Evolutionary conservation across 2,113 vertebrate genomes (phyloP).

Genomic region (Macquaria australasica): DNA sequence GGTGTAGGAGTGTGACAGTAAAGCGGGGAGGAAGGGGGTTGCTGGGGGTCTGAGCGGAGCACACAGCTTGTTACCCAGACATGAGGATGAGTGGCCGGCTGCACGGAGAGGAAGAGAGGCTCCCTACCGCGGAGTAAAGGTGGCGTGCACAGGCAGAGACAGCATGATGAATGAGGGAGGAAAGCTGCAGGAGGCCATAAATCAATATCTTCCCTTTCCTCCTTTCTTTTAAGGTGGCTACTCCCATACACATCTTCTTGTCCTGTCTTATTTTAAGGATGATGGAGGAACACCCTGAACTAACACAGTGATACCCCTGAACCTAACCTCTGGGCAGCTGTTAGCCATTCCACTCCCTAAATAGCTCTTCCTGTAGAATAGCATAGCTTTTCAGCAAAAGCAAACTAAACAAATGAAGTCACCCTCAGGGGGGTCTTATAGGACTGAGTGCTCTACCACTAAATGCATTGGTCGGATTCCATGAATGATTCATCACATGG

Average conservation of each 20-base stretch:
- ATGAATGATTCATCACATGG: constrained; percentile 80
- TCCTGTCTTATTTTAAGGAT: constrained; percentile 71
- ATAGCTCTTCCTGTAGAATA: constrained; percentile 52
- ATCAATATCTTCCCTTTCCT: constrained; percentile 79
- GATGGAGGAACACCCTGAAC: constrained; percentile 66
- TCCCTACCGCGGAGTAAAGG: constrained; percentile 66
- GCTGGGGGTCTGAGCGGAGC: constrained; percentile 52
- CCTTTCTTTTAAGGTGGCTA: constrained; percentile 69
- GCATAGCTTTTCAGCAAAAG: constrained; percentile 53
- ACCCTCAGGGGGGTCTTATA: constrained; percentile 53
- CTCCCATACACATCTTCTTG: constrained; percentile 61
- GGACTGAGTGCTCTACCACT: constrained; percentile 70
- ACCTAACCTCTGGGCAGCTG: constrained; percentile 55
- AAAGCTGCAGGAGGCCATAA: constrained; percentile 76
- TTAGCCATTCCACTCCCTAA: constrained; percentile 45
- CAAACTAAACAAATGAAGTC: constrained; percentile 69
- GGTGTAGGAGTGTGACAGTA: constrained; percentile 62
- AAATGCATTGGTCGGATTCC: constrained; percentile 72
- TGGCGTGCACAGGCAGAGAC: constrained; percentile 67
- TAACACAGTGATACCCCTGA: constrained; percentile 46
- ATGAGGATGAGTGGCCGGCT: constrained; percentile 64
- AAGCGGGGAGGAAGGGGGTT: constrained; percentile 6
- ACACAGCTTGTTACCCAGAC: constrained; percentile 73
- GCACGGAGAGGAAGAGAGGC: constrained; percentile 56
- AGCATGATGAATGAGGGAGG: constrained; percentile 81